Percentiles rank a stretch among this genome's conserved stretches.
These are phyloP conservation scores for Ridgeia piscesae DNA, from an alignment of 1,140 invertebrate genomes.

Conservation along the genomic window DNA sequence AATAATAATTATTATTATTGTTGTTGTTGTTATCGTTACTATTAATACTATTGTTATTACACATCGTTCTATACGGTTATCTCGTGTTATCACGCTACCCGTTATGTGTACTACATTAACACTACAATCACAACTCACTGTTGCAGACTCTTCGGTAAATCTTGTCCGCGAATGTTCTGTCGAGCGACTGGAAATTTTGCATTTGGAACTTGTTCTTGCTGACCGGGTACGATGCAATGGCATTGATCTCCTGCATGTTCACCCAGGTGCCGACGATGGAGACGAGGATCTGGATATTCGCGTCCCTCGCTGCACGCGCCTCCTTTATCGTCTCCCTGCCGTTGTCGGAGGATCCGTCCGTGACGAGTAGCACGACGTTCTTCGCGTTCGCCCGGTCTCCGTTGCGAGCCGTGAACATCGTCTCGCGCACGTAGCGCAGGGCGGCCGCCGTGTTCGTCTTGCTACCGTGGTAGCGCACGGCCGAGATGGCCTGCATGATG, in stretches of 20 bases:
- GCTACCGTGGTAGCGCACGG: background rate
- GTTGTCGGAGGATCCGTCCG: slow-evolving; percentile 40
- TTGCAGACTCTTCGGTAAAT: slow-evolving; percentile 10
- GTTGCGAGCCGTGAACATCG: slow-evolving; percentile 43
- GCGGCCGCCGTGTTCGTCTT: slow-evolving; percentile 46
- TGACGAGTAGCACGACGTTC: slow-evolving; percentile 44
- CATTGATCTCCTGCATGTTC: slow-evolving; percentile 34
- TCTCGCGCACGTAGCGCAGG: slow-evolving; percentile 36
- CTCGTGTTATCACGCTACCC: no score
- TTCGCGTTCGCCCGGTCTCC: slow-evolving; percentile 43
- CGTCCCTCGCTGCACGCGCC: slow-evolving; percentile 33
- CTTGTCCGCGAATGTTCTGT: background rate
- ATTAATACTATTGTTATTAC: no score
- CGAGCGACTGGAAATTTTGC: background rate
- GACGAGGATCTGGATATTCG: slow-evolving; percentile 36
- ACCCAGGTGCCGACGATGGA: slow-evolving; percentile 32
- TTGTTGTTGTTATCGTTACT: no score
- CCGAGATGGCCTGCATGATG: background rate
- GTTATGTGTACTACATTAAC: background rate
- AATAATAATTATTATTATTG: no score
- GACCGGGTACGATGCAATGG: slow-evolving; percentile 37
- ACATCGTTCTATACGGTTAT: no score
- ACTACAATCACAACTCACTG: background rate
- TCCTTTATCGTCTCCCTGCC: slow-evolving; percentile 27
- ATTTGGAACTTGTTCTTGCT: slow-evolving; percentile 19